Evolutionary conservation across 2,797 vertebrate genomes (phyloP), one percentile per base, ranked within the genome.

Genomic region (Aselliscus stoliczkanus): DNA sequence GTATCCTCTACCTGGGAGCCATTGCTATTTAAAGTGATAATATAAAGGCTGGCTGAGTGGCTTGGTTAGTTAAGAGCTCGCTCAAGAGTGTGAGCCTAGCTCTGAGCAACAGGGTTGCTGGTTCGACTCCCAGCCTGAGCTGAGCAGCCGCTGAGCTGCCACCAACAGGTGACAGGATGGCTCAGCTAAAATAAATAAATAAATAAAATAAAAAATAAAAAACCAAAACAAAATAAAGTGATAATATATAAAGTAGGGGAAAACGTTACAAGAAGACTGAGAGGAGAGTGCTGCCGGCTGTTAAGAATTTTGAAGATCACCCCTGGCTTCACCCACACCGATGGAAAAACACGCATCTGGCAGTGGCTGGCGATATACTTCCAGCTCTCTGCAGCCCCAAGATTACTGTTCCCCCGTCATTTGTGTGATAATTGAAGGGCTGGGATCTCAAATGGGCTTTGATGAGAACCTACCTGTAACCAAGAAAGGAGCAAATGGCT

Each of bases 401-500:
- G 65, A 47, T 91, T 56, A 11, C n/a, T 13, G n/a, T 44, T 42
- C 56, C 37, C n/a, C 1, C 7, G 4, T 60, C 25, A 34, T 44
- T 37, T n/a, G 65, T 64, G 31, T 58, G 88, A 42, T 54, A n/a
- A 75, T 7, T 27, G 29, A 89, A 82, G 42, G 91, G 47, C 86
- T 37, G 13, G 4, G 39, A 50, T 87, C 52, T 9, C 79, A 31
- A 80, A 47, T 1, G 79, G 88, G 62, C 79, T 94, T 67, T 50
- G 54, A 76, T 25, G 76, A 94, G 86, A 94, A 56, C 50, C 34
- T 70, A 10, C 72, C 52, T 76, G 50, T 60, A 39, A 62, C 34
- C 58, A 42, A 75, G 81, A 29, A 70, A 72, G 39, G 34, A 87
- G 67, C 70, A 77, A 90, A 90, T 27, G 42, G 65, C 72, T 87